Conservation (phyloP, 2,797 vertebrate genomes). For the Poecilia gillii region DNA sequence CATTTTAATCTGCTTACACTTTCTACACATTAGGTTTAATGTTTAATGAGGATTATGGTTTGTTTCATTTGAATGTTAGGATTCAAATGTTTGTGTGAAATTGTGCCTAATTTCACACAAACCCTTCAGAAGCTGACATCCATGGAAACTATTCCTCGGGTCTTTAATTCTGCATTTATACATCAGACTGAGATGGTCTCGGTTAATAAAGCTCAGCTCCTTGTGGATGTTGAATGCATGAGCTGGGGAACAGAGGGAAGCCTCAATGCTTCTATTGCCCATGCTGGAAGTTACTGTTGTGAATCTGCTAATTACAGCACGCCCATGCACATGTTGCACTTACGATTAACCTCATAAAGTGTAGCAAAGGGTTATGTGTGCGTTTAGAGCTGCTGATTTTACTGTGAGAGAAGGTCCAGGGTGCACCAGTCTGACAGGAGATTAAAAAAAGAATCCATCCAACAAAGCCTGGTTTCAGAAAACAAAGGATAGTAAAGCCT, state of each 20-base stretch:
- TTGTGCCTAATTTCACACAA: slow-evolving; percentile 3
- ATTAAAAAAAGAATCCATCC: background rate
- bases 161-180: background rate
- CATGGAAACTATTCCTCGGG: background rate
- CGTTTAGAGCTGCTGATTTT: background rate
- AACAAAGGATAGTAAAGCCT: background rate
- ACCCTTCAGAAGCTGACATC: background rate
- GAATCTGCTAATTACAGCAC: background rate
- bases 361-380: too few species aligned
- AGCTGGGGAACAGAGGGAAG: background rate
- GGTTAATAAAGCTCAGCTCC: slow-evolving; percentile 5
- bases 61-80: background rate
- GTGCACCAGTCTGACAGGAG: background rate
- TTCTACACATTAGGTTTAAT: background rate
- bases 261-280: background rate
- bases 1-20: background rate
- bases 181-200: too few species aligned
- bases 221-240: slow-evolving; percentile 3
- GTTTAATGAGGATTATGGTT: background rate
- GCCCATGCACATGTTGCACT: background rate
- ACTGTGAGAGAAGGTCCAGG: background rate
- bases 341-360: background rate
- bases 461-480: background rate
- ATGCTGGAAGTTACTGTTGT: background rate
- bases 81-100: too few species aligned